Conservation (phyloP, 2,113 vertebrate species). For the Hemibates koningsi region DNA sequence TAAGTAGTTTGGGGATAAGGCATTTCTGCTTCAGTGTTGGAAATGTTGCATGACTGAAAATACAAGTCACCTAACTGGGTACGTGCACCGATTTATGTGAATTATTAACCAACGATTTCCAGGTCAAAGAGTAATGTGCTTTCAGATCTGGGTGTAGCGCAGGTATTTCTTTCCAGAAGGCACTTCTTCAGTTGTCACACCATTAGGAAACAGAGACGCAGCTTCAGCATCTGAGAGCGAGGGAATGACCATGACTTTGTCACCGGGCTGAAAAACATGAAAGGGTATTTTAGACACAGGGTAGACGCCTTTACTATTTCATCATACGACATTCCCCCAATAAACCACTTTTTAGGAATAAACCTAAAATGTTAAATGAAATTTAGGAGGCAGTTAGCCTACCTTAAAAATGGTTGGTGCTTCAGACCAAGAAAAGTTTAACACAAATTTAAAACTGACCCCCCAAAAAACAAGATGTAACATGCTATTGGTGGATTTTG, state of each 20-base stretch:
- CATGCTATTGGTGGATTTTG: background rate
- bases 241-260: constrained; percentile 91
- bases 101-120: background rate
- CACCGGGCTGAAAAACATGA: constrained; percentile 69
- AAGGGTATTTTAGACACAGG: background rate
- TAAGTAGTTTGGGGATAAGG: constrained; percentile 24
- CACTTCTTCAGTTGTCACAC: constrained; percentile 84
- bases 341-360: background rate
- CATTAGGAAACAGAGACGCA: constrained; percentile 80
- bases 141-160: constrained; percentile 84
- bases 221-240: constrained; percentile 84
- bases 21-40: background rate
- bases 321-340: background rate
- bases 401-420: background rate
- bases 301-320: background rate
- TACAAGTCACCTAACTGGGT: background rate
- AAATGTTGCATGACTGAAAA: background rate
- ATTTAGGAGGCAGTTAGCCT: background rate
- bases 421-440: background rate
- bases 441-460: background rate
- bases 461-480: rapidly evolving
- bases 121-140: background rate
- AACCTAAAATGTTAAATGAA: background rate
- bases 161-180: constrained; percentile 94
- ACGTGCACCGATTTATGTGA: background rate